phyloP scores from a whole-genome alignment of 2,797 vertebrate species.

The Aselliscus stoliczkanus region DNA sequence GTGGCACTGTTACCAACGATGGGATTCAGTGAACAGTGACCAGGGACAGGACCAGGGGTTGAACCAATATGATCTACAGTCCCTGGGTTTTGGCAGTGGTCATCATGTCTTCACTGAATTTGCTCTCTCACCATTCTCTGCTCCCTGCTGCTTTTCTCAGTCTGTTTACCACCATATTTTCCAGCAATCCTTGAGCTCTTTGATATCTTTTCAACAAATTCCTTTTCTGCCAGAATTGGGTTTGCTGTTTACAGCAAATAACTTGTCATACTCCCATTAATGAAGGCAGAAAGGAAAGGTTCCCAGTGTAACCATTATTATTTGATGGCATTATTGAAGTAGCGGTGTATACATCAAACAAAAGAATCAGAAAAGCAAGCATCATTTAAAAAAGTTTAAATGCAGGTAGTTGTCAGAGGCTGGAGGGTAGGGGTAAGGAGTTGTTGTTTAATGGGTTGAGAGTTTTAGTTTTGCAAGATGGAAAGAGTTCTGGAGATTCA shows the following conservation, averaged over 20 bases:
- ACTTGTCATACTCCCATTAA: neutral
- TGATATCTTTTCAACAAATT: neutral
- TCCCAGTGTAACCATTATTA: neutral
- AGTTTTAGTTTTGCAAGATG: neutral
- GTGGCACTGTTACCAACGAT: too few species aligned
- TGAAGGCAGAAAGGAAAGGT: neutral
- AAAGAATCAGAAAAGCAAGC: neutral
- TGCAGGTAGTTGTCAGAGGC: neutral
- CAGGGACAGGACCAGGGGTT: neutral
- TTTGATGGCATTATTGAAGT: neutral
- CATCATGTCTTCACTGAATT: neutral
- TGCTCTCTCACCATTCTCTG: neutral
- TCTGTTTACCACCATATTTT: neutral
- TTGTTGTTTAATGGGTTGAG: neutral
- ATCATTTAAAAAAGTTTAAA: neutral
- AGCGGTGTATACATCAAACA: neutral
- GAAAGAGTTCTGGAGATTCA: neutral
- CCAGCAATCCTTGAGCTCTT: neutral
- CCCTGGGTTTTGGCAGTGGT: neutral
- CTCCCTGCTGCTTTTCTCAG: neutral
- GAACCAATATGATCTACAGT: neutral
- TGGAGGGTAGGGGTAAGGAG: neutral
- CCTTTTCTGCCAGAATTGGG: neutral
- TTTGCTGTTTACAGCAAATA: neutral
- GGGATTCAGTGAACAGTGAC: neutral